Conservation (phyloP, 2,888 invertebrate genomes). For the Leptopilina myrica region DNA sequence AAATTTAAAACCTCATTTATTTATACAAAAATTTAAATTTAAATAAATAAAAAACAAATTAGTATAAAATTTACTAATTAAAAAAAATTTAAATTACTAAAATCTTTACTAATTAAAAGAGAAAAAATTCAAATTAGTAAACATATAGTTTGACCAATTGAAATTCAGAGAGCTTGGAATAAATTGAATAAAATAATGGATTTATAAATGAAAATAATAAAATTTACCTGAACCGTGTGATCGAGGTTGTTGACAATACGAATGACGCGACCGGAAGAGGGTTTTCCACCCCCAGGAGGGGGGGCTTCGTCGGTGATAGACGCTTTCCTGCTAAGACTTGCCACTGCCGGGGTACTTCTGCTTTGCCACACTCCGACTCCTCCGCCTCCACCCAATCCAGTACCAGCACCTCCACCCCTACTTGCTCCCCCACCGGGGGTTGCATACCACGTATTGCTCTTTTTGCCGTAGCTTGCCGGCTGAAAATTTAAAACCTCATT, state of each 20-base stretch:
- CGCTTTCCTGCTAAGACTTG: slow-evolving; percentile 86
- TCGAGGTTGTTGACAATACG: slow-evolving; percentile 96
- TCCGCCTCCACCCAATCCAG: slow-evolving; percentile 62
- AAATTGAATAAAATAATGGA: background rate
- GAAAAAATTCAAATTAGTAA: too few relatives aligned
- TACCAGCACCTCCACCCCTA: slow-evolving; percentile 76
- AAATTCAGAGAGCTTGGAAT: too few relatives aligned
- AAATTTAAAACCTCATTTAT: slow-evolving; percentile 52
- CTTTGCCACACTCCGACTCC: slow-evolving; percentile 76
- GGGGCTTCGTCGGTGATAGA: slow-evolving; percentile 90
- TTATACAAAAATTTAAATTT: too few relatives aligned
- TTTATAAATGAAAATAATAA: background rate
- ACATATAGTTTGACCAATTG: too few relatives aligned
- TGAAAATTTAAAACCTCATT: slow-evolving; percentile 72
- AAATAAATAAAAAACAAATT: too few relatives aligned
- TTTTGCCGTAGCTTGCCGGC: slow-evolving; percentile 94
- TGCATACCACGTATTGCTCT: slow-evolving; percentile 91
- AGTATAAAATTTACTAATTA: too few relatives aligned
- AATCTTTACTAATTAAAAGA: too few relatives aligned
- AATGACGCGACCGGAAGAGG: slow-evolving; percentile 91
- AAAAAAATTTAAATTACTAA: too few relatives aligned
- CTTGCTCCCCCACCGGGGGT: slow-evolving; percentile 79
- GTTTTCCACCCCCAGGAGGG: slow-evolving; percentile 84
- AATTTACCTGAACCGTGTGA: slow-evolving; percentile 89
- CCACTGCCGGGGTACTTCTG: slow-evolving; percentile 80